Evolutionary conservation across 2,797 vertebrate species (phyloP).

Genomic region (Caiman crocodilus): DNA sequence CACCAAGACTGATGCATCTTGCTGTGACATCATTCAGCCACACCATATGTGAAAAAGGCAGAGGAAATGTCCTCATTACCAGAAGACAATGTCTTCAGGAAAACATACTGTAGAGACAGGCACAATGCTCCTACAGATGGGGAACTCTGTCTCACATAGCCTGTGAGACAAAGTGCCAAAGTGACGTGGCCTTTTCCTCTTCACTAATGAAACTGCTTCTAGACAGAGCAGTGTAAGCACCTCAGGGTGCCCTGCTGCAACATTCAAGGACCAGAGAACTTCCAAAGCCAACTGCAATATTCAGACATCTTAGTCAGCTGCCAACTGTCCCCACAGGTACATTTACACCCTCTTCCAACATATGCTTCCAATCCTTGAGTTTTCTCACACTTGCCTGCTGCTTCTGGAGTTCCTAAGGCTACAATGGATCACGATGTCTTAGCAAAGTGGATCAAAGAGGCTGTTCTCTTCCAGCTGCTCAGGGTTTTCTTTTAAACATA

Average conservation of each 20-base stretch:
- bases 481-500: conserved; percentile 41
- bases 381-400: accelerated
- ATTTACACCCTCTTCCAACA: neutral
- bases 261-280: too few relatives aligned
- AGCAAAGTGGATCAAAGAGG: neutral
- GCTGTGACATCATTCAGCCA: neutral
- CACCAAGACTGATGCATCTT: neutral
- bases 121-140: neutral
- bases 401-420: neutral
- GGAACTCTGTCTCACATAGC: neutral
- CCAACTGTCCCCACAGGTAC: neutral
- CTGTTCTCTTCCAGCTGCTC: neutral
- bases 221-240: neutral
- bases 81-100: neutral
- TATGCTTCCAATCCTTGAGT: neutral
- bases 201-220: too few relatives aligned
- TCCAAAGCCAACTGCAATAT: neutral
- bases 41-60: too few relatives aligned
- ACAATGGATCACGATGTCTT: accelerated
- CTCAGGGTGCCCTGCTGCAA: too few relatives aligned
- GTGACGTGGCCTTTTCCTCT: neutral
- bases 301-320: neutral
- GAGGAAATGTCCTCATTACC: neutral
- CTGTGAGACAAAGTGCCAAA: too few relatives aligned
- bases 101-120: neutral